Evolutionary conservation across 2,888 invertebrate genomes (phyloP), one percentile per base, ranked within the genome.

Genomic region (Platycnemis pennipes): DNA sequence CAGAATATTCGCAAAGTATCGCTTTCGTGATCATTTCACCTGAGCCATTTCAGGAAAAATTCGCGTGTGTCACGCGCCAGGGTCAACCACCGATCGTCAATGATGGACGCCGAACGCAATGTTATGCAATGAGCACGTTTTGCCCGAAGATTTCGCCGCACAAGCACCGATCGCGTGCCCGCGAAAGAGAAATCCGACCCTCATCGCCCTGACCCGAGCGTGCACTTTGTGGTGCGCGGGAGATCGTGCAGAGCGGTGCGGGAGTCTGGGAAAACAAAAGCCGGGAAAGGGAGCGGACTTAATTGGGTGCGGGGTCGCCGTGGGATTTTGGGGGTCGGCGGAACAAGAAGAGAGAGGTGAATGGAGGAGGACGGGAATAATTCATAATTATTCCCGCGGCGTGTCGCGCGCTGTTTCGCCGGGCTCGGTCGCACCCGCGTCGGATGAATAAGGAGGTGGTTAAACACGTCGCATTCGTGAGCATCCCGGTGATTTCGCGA

Each of bases 381-480:
- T 63, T 63, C n/a, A 63, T 63, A 63, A 22, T 26, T 63, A n/a
- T 26, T 1, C 63, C 7, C 7, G n/a, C 26, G 8, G 63, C 63
- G n/a, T 63, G 26, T 5, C 63, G n/a, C 4, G 63, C n/a, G 63
- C 63, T 26, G 63, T 63, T 63, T 53, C 13, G 63, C 3, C 8
- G 19, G 63, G n/a, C 63, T 3, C n/a, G 19, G 49, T n/a, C 63
- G n/a, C 63, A 63, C 8, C 63, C 63, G 26, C n/a, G 63, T 22
- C 63, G 8, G 63, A 63, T 63, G 63, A n/a, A 63, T 63, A 63
- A 63, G 63, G 63, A 63, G 63, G 63, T 63, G 63, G 63, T 63
- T n/a, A 26, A 63, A 63, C 8, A n/a, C 63, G 22, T 63, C 63
- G n/a, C n/a, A 8, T 19, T 26, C n/a, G 3, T 22, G 5, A 26